phyloP scores from a whole-genome alignment of 1,140 invertebrate species.

The Hylyphantes graminicola region DNA sequence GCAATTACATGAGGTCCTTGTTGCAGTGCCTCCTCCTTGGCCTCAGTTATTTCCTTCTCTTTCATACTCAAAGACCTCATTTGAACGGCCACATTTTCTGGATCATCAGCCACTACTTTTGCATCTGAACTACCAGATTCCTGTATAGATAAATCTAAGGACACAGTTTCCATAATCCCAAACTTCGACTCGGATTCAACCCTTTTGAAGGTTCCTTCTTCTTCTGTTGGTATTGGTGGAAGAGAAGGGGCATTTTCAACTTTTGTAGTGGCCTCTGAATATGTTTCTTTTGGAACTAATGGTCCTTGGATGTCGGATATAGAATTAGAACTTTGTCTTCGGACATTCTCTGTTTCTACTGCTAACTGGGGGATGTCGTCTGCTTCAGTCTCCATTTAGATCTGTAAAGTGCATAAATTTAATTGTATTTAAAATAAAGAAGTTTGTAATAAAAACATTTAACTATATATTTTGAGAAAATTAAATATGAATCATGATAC shows the following conservation, averaged over 20 bases:
- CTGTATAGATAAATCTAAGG: conserved; percentile 36
- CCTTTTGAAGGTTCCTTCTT: conserved; percentile 14
- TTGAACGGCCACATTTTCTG: conserved; percentile 19
- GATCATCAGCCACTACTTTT: conserved; percentile 11
- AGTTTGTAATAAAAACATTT: no score
- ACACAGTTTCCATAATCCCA: conserved; percentile 51
- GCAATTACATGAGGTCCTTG: conserved; percentile 8
- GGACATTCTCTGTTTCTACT: conserved; percentile 48
- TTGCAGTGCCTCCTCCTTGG: not conserved
- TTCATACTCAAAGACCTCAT: conserved; percentile 25
- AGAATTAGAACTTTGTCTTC: not conserved
- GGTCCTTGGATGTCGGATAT: not conserved
- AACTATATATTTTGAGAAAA: no score
- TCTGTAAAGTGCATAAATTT: not conserved
- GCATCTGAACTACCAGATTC: not conserved
- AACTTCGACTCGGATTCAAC: conserved; percentile 53
- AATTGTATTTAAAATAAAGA: no score
- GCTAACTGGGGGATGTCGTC: conserved; percentile 20
- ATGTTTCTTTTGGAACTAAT: not conserved
- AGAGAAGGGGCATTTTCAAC: not conserved
- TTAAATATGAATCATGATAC: no score
- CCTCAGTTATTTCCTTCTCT: not conserved
- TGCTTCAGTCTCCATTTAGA: conserved; percentile 9
- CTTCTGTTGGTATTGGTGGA: not conserved
- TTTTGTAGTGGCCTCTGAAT: not conserved